Base-by-base conservation (phyloP, 2,113 vertebrate genomes). In the Amphiprion percula region DNA sequence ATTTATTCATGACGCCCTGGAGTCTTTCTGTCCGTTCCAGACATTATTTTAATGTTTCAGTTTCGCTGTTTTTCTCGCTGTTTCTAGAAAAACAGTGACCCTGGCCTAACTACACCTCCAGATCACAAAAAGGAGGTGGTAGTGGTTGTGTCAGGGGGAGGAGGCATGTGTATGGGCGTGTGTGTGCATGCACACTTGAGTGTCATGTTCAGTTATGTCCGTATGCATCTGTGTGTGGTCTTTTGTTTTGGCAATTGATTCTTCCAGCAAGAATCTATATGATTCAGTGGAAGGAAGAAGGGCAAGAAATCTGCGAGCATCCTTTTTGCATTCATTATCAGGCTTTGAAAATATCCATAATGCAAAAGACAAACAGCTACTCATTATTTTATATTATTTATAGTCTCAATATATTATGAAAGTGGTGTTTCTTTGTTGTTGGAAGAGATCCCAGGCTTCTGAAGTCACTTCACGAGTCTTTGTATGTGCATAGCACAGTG, bases 1-100 rank as follows among this genome's bases (percentile, higher is more conserved):
- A 91, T 89, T 95, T 91, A 93, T 94, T 94, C 83, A 94, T 91
- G 83, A 89, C 80, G 86, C 93, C 93, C 84, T 46, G 63, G 80
- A 93, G 94, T 92, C 87, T 79, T 84, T 76, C 80, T 86, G 86
- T 79, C 88, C 87, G 74, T 91, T 87, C 81, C 84, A 88, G 88
- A 90, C 79, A 87, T 87, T 87, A 84, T 91, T 91, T 91, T 76
- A 86, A 69, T 91, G 87, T 92, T 90, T 85, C 79, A 77, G 71
- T 84, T 88, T 85, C 68, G 61, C 79, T 79, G 71, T 84, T 88
- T 85, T 62, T 70, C 19, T 61, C 56, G n/a, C 63, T 60, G 49
- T 87, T 82, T 83, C 60, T 88, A 69, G 85, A 76, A 86, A 90
- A 67, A 79, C 76, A 37, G 71, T 30, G 75, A 90, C 82, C 77